Evolutionary conservation across 2,888 invertebrate species (phyloP).

Genomic region (Cerastoderma edule): DNA sequence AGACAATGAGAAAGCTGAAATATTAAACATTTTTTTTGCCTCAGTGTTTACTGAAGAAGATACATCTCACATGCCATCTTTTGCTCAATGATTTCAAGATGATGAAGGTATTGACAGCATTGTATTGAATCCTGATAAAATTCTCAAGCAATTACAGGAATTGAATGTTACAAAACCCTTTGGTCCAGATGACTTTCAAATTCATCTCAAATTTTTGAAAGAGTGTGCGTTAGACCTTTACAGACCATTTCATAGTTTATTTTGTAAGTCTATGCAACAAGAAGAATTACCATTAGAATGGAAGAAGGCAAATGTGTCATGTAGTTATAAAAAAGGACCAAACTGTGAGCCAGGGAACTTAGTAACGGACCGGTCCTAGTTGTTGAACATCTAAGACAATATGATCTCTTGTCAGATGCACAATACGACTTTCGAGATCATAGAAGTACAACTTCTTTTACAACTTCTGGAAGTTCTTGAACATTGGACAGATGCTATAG

Average conservation of each 20-base stretch:
- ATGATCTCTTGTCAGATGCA: slow-evolving; percentile 21
- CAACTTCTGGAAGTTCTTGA: slow-evolving; percentile 29
- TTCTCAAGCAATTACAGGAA: background rate
- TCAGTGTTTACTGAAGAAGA: slow-evolving; percentile 22
- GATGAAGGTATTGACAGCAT: background rate
- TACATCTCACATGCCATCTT: slow-evolving; percentile 7
- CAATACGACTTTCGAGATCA: slow-evolving; percentile 33
- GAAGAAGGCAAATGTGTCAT: slow-evolving; percentile 29
- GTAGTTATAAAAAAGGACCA: slow-evolving; percentile 27
- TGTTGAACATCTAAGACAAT: slow-evolving; percentile 19
- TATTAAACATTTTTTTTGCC: slow-evolving; percentile 17
- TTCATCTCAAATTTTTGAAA: slow-evolving; percentile 16
- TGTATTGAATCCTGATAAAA: background rate
- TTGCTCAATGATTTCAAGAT: background rate
- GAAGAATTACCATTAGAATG: slow-evolving; percentile 27
- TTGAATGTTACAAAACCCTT: background rate
- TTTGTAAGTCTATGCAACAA: slow-evolving; percentile 9
- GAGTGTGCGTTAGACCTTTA: slow-evolving; percentile 18
- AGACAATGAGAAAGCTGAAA: slow-evolving; percentile 24
- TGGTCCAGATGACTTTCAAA: slow-evolving; percentile 29
- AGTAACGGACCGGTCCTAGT: background rate
- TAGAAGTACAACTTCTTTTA: background rate
- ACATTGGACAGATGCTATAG: slow-evolving; percentile 12
- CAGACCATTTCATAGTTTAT: slow-evolving; percentile 15
- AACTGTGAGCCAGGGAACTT: slow-evolving; percentile 19